phyloP scores from a whole-genome alignment of 2,797 vertebrate species.

The Triplophysa yarkandensis region DNA sequence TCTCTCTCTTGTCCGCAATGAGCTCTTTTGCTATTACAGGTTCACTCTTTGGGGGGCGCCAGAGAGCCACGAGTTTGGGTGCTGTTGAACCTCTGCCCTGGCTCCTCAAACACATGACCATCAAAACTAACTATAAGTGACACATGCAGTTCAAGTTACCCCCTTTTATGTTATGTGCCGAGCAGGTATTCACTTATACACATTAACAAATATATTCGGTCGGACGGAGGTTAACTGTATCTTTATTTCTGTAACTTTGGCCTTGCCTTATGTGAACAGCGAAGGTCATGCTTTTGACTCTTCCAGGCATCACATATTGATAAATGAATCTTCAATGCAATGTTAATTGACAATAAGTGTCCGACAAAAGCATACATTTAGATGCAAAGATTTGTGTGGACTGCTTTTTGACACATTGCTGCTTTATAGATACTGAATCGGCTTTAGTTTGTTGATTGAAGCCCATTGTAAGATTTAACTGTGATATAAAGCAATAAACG shows the following conservation, averaged over 20 bases:
- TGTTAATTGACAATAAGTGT: too few relatives aligned
- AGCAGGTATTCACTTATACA: neutral
- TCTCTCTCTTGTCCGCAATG: constrained; percentile 59
- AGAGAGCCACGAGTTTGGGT: constrained; percentile 78
- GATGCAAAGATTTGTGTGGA: neutral
- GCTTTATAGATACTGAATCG: neutral
- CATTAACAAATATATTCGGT: neutral
- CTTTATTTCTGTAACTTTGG: neutral
- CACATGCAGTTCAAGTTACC: constrained; percentile 14
- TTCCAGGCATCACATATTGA: too few relatives aligned
- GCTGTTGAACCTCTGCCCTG: constrained; percentile 59
- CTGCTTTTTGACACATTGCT: neutral
- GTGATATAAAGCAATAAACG: neutral
- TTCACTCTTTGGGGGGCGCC: constrained; percentile 91
- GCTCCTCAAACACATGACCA: constrained; percentile 37
- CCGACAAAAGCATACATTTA: too few relatives aligned
- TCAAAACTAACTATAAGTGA: constrained; percentile 49
- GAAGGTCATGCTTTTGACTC: too few relatives aligned
- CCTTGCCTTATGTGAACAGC: too few relatives aligned
- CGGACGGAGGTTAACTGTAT: neutral
- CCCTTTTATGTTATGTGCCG: constrained; percentile 8
- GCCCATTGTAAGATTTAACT: neutral
- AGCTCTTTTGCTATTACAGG: constrained; percentile 73
- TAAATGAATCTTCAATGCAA: too few relatives aligned
- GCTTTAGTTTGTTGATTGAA: neutral